Conservation (phyloP, 2,797 vertebrate genomes). For the Fistularia commersonii region DNA sequence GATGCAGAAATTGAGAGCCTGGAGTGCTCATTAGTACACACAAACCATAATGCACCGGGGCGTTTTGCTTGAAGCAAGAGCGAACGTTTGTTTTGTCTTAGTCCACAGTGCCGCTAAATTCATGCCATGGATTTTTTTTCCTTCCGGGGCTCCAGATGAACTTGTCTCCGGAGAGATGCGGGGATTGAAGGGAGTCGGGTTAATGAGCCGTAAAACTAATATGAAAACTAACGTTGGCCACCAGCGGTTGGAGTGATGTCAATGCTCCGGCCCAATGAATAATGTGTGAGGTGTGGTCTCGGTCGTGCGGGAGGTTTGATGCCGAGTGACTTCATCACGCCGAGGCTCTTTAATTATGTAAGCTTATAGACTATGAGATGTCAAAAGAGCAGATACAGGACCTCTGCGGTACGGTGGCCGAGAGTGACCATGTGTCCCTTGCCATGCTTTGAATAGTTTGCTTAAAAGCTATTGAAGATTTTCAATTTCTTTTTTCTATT, state of each 20-base stretch:
- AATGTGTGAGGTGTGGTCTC: conserved; percentile 24
- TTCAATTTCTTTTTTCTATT: too few species aligned
- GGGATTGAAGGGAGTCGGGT: conserved; percentile 30
- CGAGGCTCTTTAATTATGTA: conserved; percentile 40
- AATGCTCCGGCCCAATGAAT: conserved; percentile 35
- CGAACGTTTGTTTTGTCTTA: conserved; percentile 28
- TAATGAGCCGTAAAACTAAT: conserved; percentile 55
- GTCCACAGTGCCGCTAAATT: conserved; percentile 37
- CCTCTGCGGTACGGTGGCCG: not conserved
- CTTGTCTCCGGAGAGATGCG: conserved; percentile 15
- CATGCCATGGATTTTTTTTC: conserved; percentile 15
- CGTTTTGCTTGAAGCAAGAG: conserved; percentile 21
- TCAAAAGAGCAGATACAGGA: not conserved
- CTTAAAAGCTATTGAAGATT: too few species aligned
- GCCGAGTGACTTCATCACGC: conserved; percentile 6
- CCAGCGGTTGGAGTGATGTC: conserved; percentile 15
- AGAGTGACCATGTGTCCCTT: not conserved
- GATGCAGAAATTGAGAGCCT: conserved; percentile 29
- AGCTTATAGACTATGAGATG: not conserved
- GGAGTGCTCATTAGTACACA: conserved; percentile 31
- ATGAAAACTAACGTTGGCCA: conserved; percentile 34
- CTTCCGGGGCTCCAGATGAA: conserved; percentile 4
- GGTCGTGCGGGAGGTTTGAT: conserved; percentile 21
- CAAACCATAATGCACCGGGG: conserved; percentile 30
- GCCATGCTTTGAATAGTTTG: too few species aligned